Percentiles rank a stretch among this genome's conserved stretches.
phyloP scores from a whole-genome alignment of 2,113 vertebrate genomes.

The Lagopus muta region DNA sequence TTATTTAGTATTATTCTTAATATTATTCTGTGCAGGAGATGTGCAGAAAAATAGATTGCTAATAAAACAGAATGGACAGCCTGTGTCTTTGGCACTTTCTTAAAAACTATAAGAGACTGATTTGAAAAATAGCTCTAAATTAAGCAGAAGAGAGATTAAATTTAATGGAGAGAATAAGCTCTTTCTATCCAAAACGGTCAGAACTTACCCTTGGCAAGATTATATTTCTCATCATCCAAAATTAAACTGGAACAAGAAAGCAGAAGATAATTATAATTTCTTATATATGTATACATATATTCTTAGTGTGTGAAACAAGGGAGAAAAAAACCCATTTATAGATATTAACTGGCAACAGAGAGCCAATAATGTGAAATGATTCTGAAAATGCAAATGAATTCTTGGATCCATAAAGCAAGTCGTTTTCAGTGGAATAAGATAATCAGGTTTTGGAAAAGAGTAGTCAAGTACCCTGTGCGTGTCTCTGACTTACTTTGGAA shows the following conservation, averaged over 20 bases:
- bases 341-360: background rate
- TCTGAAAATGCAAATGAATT: background rate
- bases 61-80: background rate
- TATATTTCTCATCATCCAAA: background rate
- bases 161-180: background rate
- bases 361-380: background rate
- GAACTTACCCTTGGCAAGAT: background rate
- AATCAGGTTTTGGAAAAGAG: background rate
- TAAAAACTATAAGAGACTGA: accelerated
- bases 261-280: accelerated
- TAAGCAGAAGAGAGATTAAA: background rate
- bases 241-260: background rate
- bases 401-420: background rate
- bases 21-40: background rate
- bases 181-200: background rate
- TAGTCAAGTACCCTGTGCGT: background rate
- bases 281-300: background rate
- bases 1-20: background rate
- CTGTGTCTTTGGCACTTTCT: background rate
- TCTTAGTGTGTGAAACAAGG: background rate
- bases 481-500: background rate
- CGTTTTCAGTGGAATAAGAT: background rate
- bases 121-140: background rate
- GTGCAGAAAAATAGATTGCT: background rate
- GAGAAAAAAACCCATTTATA: background rate